Percentiles rank a stretch among this genome's conserved stretches.
Evolutionary conservation across 1,140 invertebrate species (phyloP).

Genomic region (Heliothis subflexa): DNA sequence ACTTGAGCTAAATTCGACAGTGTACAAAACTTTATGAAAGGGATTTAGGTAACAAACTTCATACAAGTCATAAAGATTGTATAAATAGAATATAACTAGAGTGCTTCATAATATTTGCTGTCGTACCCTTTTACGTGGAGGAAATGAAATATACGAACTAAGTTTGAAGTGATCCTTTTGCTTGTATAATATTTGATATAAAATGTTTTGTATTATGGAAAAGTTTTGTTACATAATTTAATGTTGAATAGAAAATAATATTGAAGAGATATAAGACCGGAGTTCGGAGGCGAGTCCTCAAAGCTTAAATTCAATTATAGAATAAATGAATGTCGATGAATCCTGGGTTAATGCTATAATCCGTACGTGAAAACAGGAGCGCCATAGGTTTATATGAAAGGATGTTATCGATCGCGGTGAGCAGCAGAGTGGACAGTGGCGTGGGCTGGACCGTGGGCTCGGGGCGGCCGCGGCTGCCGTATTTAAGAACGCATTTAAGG

Average conservation of each 20-base stretch:
- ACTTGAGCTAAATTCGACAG: not conserved
- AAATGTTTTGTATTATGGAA: not conserved
- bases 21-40: not conserved
- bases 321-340: constrained; percentile 2
- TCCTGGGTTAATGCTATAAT: constrained; percentile 25
- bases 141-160: constrained; percentile 33
- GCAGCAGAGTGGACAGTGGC: constrained; percentile 53
- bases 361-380: constrained; percentile 26
- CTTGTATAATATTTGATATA: constrained; percentile 27
- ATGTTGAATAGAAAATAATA: constrained; percentile 3
- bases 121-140: constrained; percentile 23
- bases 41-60: constrained; percentile 9
- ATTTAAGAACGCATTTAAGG: constrained; percentile 63
- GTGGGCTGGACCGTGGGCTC: constrained; percentile 17
- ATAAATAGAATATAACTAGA: constrained; percentile 28
- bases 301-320: not conserved
- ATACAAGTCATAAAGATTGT: not conserved
- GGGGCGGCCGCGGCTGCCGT: constrained; percentile 47
- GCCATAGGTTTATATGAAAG: constrained; percentile 42
- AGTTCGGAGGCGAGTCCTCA: not conserved
- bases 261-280: not conserved
- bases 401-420: constrained; percentile 54
- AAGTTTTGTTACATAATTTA: not conserved
- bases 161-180: constrained; percentile 39
- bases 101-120: constrained; percentile 34